A percentile compares a stretch with the other conserved stretches of the same genome.
Conservation (phyloP, 2,888 invertebrate genomes). For the Rhogogaster chlorosoma region DNA sequence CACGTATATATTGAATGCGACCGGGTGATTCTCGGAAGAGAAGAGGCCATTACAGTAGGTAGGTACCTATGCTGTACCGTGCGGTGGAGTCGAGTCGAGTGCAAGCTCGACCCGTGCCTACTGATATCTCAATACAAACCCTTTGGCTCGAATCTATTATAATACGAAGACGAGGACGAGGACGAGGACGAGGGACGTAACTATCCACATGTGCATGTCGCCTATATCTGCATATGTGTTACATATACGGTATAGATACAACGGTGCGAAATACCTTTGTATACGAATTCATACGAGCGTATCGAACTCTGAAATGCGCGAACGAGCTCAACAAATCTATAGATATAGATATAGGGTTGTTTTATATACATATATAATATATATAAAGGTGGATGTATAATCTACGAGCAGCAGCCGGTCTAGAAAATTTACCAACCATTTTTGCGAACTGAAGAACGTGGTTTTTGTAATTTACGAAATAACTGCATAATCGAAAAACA, state of each 20-base stretch:
- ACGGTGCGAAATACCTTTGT: constrained; percentile 44
- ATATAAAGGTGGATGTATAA: too few species aligned
- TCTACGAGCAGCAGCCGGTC: too few species aligned
- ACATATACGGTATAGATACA: background rate
- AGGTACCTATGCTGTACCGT: background rate
- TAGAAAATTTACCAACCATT: too few species aligned
- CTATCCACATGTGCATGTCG: background rate
- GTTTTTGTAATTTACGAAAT: too few species aligned
- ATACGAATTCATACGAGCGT: constrained; percentile 21
- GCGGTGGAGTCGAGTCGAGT: background rate
- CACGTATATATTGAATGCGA: constrained; percentile 14
- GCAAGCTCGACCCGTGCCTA: constrained; percentile 56
- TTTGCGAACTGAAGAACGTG: too few species aligned
- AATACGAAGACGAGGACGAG: constrained; percentile 45
- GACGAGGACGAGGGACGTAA: background rate
- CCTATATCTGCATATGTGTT: background rate
- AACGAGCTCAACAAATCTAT: constrained; percentile 55
- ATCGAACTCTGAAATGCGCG: background rate
- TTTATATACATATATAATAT: too few species aligned
- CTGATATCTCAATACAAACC: constrained; percentile 77
- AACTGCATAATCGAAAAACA: background rate
- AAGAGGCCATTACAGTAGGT: constrained; percentile 42
- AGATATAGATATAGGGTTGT: constrained; percentile 58
- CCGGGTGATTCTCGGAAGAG: constrained; percentile 47
- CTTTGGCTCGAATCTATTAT: constrained; percentile 43